Base-by-base conservation (phyloP, 1,140 invertebrate species). In the Phymorhynchus buccinoides region DNA sequence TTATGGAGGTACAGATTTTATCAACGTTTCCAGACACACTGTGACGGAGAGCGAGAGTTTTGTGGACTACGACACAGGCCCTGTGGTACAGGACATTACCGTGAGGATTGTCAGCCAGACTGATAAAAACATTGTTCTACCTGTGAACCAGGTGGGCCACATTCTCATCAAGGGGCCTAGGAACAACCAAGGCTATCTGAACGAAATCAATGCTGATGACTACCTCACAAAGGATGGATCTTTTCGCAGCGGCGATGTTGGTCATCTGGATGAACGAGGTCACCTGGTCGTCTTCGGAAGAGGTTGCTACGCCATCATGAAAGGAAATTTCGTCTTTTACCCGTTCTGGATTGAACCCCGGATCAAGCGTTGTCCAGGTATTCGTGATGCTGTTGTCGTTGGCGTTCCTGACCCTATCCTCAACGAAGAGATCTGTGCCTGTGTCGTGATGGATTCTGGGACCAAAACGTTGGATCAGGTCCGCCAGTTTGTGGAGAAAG, bases 391-490 rank as follows among this genome's bases (percentile, higher is more conserved):
- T 22, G 9, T 71, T 7, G n/a, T 71, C 22, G 75, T 77, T 22
- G 75, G 75, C 1, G 75, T 83, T 3, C 82, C 82, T 41, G 82
- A 83, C 30, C 39, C 39, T 48, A 6, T 75, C 39, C 39, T 83
- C 7, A 73, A 83, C 41, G 82, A 83, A 41, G 82, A 83, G 71
- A 7, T 83, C 0, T 83, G 82, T 37, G 82, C 82, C 16, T 75
- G 66, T 22, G 66, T 83, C 30, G 56, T 68, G 12, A 32, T 81
- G 80, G 14, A 37, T 18, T 81, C 80, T 16, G 56, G 41, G n/a
- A 0, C 9, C 52, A 37, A n/a, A n/a, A n/a, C 80, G 32, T 16
- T 66, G 52, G 48, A 81, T 32, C 62, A 56, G 37, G 52, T 81
- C 0, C 80, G 80, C 27, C 1, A 66, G 3, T 81, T 81, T 39